Evolutionary conservation across 2,888 invertebrate genomes (phyloP), one percentile per base, ranked within the genome.

Genomic region (Panorpa germanica): DNA sequence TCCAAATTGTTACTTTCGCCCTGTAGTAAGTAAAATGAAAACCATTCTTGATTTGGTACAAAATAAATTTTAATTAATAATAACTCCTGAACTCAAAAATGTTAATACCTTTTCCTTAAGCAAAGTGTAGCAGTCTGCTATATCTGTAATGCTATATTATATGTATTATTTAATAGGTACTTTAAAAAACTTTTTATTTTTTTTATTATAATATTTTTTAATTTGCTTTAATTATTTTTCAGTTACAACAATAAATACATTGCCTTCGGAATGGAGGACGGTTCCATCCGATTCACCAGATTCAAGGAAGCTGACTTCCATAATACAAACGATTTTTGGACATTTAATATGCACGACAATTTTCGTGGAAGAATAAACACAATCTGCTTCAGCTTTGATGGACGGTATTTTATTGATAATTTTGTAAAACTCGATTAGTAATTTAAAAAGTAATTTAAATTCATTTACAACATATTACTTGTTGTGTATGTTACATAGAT

Each of bases 311-410:
- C 54, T 0, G 50, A 67, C 40, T 57, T 57, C 34, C 48, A 57
- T 4, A 62, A 71, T 46, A 48, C 70, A 3, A 51, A 59, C 1
- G 71, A 82, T 43, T 73, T 67, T 42, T 75, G 72, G 55, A 57
- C 60, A 21, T 52, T 77, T 19, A 59, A 73, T 2, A 76, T 81
- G 73, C 83, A 85, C 45, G 78, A 82, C 45, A 63, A 63, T 25
- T 61, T 63, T 33, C 70, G 71, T 16, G 82, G 82, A 5, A 57
- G 55, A 9, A 62, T 83, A 17, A 63, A 70, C 1, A 57, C 59
- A 33, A 54, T 83, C 31, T 59, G 65, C 33, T 61, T 72, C 36
- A 74, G 69, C 42, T 54, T 52, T 31, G 68, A 78, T 47, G 57
- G 61, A 39, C 57, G 51, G 55, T 66, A 51, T 46, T 55, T 53